A percentile compares a stretch with the other conserved stretches of the same genome.
These are phyloP conservation scores for Apolygus lucorum DNA, from an alignment of 1,140 invertebrate genomes.

Conservation along the genomic window DNA sequence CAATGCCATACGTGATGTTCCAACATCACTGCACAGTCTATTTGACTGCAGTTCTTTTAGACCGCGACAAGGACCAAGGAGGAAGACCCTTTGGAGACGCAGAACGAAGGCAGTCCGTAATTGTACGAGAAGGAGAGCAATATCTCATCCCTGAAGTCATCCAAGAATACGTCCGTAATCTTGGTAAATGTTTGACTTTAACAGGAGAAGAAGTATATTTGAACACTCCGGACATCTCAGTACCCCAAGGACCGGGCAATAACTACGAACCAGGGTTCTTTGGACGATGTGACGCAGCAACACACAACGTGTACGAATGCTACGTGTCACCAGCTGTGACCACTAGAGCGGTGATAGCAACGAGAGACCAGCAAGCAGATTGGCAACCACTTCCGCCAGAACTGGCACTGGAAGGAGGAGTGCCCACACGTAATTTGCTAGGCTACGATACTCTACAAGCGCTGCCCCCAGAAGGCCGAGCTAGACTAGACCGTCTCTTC, in stretches of 20 bases:
- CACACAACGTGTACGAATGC: slow-evolving; percentile 18
- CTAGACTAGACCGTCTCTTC: too few species aligned
- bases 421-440: too few species aligned
- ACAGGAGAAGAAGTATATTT: not conserved
- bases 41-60: not conserved
- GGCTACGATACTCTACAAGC: too few species aligned
- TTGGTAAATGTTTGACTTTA: not conserved
- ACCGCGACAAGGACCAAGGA: not conserved
- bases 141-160: not conserved
- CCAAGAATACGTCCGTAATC: not conserved
- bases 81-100: not conserved
- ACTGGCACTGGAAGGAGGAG: too few species aligned
- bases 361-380: too few species aligned
- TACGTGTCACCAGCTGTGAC: slow-evolving; percentile 10
- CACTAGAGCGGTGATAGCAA: not conserved
- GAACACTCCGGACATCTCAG: not conserved
- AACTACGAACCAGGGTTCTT: slow-evolving; percentile 10
- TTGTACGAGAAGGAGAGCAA: not conserved
- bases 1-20: not conserved
- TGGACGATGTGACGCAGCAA: not conserved
- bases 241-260: not conserved
- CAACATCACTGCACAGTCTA: not conserved
- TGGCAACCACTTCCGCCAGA: too few species aligned
- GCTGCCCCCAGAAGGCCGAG: too few species aligned
- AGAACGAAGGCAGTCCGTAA: not conserved